Evolutionary conservation across 2,888 invertebrate species (phyloP).

Genomic region (Escarpia spicata): DNA sequence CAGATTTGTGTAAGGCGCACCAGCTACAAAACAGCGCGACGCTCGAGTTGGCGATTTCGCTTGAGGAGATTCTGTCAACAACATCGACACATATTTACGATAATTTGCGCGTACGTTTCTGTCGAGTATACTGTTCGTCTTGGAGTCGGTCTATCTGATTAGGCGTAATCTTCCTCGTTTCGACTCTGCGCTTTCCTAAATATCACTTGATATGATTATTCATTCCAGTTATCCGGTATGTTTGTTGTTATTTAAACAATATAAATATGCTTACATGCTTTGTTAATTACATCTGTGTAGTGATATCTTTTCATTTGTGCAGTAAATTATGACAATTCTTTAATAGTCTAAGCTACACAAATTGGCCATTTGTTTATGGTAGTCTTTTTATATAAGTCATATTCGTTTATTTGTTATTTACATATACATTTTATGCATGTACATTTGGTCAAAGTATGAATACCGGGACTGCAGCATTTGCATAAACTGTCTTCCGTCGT

Average conservation of each 20-base stretch:
- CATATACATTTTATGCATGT: not conserved
- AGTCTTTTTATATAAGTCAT: too few species aligned
- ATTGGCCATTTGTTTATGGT: too few species aligned
- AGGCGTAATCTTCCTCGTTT: not conserved
- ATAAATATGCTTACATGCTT: not conserved
- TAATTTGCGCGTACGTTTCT: slow-evolving; percentile 5
- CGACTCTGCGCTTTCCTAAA: not conserved
- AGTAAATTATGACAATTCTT: not conserved
- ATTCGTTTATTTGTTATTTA: not conserved
- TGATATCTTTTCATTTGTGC: not conserved
- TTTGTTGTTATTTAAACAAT: not conserved
- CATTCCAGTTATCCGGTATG: not conserved
- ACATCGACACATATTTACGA: not conserved
- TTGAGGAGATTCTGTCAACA: not conserved
- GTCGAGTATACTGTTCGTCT: not conserved
- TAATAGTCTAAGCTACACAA: not conserved
- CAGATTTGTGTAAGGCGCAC: not conserved
- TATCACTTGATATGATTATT: not conserved
- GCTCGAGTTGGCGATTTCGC: not conserved
- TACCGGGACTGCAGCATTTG: not conserved
- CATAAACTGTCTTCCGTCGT: not conserved
- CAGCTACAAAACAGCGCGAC: not conserved
- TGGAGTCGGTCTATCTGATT: not conserved
- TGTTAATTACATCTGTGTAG: not conserved
- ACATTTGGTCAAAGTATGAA: not conserved